These are phyloP conservation scores for Electrona antarctica DNA, from an alignment of 2,113 vertebrate genomes.

Conservation along the genomic window DNA sequence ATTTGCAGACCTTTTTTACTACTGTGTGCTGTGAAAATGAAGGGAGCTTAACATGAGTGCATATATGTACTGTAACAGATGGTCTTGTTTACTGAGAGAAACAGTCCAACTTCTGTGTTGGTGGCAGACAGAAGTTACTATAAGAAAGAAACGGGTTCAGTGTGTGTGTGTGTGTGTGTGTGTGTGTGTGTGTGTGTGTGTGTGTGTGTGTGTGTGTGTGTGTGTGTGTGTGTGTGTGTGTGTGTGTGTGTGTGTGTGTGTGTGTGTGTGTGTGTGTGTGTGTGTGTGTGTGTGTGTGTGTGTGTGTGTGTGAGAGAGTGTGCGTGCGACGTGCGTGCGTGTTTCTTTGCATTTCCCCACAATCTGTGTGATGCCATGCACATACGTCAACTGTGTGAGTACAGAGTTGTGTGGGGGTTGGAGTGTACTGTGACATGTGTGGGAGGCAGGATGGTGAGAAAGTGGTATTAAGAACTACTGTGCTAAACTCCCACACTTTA, in stretches of 20 bases:
- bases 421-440: constrained; percentile 35
- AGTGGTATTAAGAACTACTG: constrained; percentile 35
- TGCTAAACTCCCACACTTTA: constrained; percentile 51
- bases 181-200: constrained; percentile 3
- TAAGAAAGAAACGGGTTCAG: background rate
- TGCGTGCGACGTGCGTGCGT: too few relatives aligned
- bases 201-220: background rate
- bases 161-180: constrained; percentile 2
- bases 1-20: background rate
- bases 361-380: constrained; percentile 6
- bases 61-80: background rate
- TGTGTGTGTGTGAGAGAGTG: constrained; percentile 5
- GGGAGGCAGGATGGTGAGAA: constrained; percentile 49
- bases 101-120: constrained; percentile 2
- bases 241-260: too few relatives aligned
- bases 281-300: too few relatives aligned
- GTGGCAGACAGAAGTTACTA: background rate
- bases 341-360: constrained; percentile 20
- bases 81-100: constrained; percentile 22
- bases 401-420: constrained; percentile 36
- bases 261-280: background rate
- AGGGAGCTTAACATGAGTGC: too few relatives aligned
- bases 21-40: background rate
- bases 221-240: too few relatives aligned
- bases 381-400: constrained; percentile 22